Base-by-base conservation (phyloP, 2,113 vertebrate genomes). In the Meriones unguiculatus region DNA sequence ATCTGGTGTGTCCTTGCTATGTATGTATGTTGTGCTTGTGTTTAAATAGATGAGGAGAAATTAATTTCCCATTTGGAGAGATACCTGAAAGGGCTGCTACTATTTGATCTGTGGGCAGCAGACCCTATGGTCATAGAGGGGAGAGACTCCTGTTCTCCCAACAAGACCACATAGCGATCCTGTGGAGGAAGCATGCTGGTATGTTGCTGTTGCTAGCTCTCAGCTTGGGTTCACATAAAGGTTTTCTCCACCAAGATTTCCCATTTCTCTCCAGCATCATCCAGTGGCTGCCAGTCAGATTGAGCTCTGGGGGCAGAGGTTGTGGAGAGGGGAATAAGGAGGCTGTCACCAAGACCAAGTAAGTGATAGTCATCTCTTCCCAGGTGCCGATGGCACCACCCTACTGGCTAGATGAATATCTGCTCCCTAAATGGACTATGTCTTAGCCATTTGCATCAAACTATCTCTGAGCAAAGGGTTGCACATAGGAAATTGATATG, bases 51-150 rank as follows among this genome's bases (percentile, higher is more conserved):
- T 64, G 46, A 80, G 24, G 7, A n/a, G 38, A 87, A 69, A 41
- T 89, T 24, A 41, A 70, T 35, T 73, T 91, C 62, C 93, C 70
- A 78, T 6, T 89, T 70, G 84, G 80, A 78, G 77, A 94, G 28
- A 62, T 50, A 50, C 38, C 38, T 52, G 82, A 41, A 54, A n/a
- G 14, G 8, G 28, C 72, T 64, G 0, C 59, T 76, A 11, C 65
- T 81, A 11, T 12, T 84, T 93, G 85, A 24, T 28, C 22, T 64
- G 62, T 25, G 62, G 57, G 35, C 25, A 86, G 76, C 14, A 57
- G 90, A 69, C 9, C 17, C 59, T 50, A 41, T 62, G 67, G n/a
- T 54, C 90, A 89, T 46, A 32, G 86, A 75, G 82, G 72, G 57
- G 12, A 38, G 12, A 38, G 41, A 14, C 67, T 77, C 54, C 15